Evolutionary conservation across 2,797 vertebrate species (phyloP), one percentile per base, ranked within the genome.

Genomic region (Ispidina picta): DNA sequence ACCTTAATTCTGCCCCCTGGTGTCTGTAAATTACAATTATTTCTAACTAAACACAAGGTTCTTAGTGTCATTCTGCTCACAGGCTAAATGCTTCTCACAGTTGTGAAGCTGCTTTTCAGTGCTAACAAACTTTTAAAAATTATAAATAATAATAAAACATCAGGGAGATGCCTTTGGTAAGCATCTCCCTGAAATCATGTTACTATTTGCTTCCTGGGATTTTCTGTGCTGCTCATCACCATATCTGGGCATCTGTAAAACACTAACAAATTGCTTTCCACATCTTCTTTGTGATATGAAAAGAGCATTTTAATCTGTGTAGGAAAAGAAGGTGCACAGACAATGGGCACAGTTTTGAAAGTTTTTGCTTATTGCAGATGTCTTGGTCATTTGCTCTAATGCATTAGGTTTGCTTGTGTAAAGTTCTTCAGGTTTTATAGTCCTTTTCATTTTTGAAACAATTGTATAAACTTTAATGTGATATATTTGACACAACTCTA

Each of bases 1-100:
- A 51, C 52, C 83, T 82, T 89, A 74, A 86, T 76, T 93, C 94
- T 94, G 92, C 94, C 88, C 89, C 91, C 88, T 82, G 73, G 60
- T 73, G 93, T 91, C 80, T 76, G 46, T 74, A 83, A 83, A 84
- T 88, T 71, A 92, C 9, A 58, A 46, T 43, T 62, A 58, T 92
- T 94, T 74, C 86, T 82, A 89, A 65, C 59, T 89, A 91, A 90
- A 73, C 60, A 77, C 5, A 2, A 66, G 70, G 33, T 39, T 51
- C 70, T 70, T 20, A 41, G 49, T 39, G 60, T 68, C 68, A n/a
- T 28, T 88, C 73, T 70, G 52, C 26, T 62, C 41, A 43, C 59
- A 58, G 66, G 15, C 60, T 77, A 54, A 88, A 68, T 9, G 41
- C 6, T 89, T 55, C 73, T 76, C 48, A 73, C 33, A 64, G n/a